Evolutionary conservation across 2,888 invertebrate species (phyloP), one percentile per base, ranked within the genome.

Genomic region (Spialia ferax): DNA sequence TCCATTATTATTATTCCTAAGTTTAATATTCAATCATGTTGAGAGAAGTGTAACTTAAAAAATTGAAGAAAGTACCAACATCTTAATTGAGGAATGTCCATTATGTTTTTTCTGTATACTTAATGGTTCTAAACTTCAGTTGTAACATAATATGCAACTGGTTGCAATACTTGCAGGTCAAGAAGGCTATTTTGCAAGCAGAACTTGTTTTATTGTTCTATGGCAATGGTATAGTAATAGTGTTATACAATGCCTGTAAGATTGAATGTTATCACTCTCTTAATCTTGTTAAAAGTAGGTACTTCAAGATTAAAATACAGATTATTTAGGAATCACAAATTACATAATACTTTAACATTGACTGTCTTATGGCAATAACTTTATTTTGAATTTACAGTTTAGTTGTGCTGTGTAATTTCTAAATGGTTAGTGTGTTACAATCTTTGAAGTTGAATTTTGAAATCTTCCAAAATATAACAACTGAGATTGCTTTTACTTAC

Each of bases 131-230:
- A 38, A n/a, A 7, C 45, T 10, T 2, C 18, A 45, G 20, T 48
- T 20, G 1, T 48, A 48, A 10, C 11, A 20, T 15, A 18, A 45
- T 45, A 45, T 22, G 48, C 48, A 48, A 48, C 18, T 48, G 11
- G 22, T 48, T 48, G 48, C 48, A 22, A n/a, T n/a, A n/a, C n/a
- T n/a, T n/a, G n/a, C n/a, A n/a, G n/a, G n/a, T n/a, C n/a, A n/a
- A 48, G 3, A 48, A 48, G 18, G 1, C 1, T 48, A 13, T 22
- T 48, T 48, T 48, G 48, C 20, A 22, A 48, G 48, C 20, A 18
- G 3, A 5, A 22, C 20, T 48, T 48, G 48, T 48, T 48, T 48
- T 48, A 48, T 48, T 48, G 48, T 48, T 48, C 48, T 48, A 48
- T 48, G 20, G 48, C 20, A 48, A 48, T 22, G 20, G 20, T 48